A percentile compares a stretch with the other conserved stretches of the same genome.
Conservation (phyloP, 2,797 vertebrate species). For the Poecilia picta region DNA sequence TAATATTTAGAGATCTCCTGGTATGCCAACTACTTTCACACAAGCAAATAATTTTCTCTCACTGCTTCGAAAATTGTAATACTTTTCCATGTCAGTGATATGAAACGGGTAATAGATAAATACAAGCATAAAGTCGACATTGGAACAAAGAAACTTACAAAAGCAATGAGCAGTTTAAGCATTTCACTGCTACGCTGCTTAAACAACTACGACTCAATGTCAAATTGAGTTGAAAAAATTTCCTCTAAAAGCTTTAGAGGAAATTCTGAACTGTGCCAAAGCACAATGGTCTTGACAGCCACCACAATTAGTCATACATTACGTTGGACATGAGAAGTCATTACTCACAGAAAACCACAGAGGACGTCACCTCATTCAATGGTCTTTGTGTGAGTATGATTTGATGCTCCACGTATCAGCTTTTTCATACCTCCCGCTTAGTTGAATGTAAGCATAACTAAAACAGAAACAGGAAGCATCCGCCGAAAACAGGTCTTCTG, state of each 20-base stretch:
- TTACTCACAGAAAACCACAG: conserved; percentile 25
- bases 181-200: conserved; percentile 14
- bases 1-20: background rate
- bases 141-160: conserved; percentile 15
- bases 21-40: background rate
- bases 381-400: conserved; percentile 15
- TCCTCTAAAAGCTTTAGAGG: conserved; percentile 41
- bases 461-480: background rate
- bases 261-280: conserved; percentile 43
- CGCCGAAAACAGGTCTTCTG: background rate
- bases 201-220: conserved; percentile 29
- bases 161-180: conserved; percentile 24
- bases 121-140: background rate
- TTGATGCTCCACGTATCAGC: background rate
- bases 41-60: background rate
- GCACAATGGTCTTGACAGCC: conserved; percentile 30
- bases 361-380: conserved; percentile 16
- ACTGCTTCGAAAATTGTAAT: background rate
- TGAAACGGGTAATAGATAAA: background rate
- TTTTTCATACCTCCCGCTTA: background rate
- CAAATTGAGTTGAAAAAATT: conserved; percentile 27
- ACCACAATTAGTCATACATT: conserved; percentile 40
- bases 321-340: conserved; percentile 1
- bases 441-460: background rate
- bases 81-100: conserved; percentile 1